A percentile compares a stretch with the other conserved stretches of the same genome.
phyloP scores from a whole-genome alignment of 2,797 vertebrate species.

The Schizothorax lantsangensis region DNA sequence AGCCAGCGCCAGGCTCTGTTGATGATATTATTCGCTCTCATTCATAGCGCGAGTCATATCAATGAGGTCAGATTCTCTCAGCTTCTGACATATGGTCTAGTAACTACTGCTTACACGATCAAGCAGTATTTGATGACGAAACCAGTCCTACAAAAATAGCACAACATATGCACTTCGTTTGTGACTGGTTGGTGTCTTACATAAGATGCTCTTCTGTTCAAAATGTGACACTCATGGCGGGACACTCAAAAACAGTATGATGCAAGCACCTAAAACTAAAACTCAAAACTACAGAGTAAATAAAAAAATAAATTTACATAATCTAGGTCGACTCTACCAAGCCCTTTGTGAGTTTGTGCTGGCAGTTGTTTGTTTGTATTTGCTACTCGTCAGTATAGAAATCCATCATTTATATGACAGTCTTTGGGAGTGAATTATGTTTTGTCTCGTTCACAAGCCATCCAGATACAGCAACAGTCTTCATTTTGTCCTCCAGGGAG shows the following conservation, averaged over 20 bases:
- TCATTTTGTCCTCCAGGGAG: slow-evolving; percentile 10
- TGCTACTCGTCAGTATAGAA: neutral
- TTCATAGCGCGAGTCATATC: slow-evolving; percentile 33
- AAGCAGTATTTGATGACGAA: neutral
- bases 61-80: slow-evolving; percentile 36
- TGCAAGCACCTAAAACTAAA: neutral
- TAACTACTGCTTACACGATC: neutral
- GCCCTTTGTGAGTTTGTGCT: neutral
- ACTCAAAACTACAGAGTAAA: neutral
- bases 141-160: neutral
- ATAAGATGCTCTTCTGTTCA: neutral
- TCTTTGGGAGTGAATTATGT: neutral
- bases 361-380: slow-evolving; percentile 1
- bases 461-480: neutral
- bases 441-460: neutral
- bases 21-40: slow-evolving; percentile 29
- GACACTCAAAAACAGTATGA: neutral
- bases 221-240: accelerated
- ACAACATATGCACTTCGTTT: neutral
- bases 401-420: neutral
- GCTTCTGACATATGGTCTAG: slow-evolving; percentile 30
- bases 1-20: neutral
- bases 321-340: neutral
- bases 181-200: neutral
- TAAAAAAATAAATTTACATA: neutral